A percentile compares a stretch with the other conserved stretches of the same genome.
Conservation (phyloP, 1,140 invertebrate genomes). For the Caenorhabditis remanei region DNA sequence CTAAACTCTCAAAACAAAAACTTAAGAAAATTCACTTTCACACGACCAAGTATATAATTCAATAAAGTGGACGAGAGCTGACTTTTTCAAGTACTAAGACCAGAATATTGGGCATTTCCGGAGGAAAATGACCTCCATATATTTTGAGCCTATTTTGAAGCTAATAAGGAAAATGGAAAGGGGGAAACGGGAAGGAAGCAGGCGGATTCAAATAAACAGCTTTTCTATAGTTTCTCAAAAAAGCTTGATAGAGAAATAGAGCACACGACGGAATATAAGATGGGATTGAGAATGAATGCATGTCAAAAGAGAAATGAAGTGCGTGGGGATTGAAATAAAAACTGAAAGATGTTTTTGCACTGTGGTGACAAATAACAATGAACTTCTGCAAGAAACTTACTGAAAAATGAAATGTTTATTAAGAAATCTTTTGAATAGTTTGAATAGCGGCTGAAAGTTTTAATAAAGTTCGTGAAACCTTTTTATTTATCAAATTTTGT, state of each 20-base stretch:
- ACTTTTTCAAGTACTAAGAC: slow-evolving; percentile 50
- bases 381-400: too few species aligned
- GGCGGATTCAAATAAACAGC: slow-evolving; percentile 19
- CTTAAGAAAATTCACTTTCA: not conserved
- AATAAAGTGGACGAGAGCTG: slow-evolving; percentile 33
- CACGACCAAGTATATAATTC: slow-evolving; percentile 51
- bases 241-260: slow-evolving; percentile 28
- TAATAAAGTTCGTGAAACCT: too few species aligned
- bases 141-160: slow-evolving; percentile 12
- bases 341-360: too few species aligned
- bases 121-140: slow-evolving; percentile 26
- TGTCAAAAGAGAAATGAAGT: not conserved
- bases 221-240: slow-evolving; percentile 15
- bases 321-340: too few species aligned
- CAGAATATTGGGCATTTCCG: slow-evolving; percentile 51
- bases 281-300: not conserved
- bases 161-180: slow-evolving; percentile 39
- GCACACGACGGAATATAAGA: not conserved
- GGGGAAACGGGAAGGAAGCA: slow-evolving; percentile 11
- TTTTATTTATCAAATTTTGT: too few species aligned
- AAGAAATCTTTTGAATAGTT: too few species aligned
- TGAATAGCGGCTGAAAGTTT: too few species aligned
- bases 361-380: too few species aligned
- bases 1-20: not conserved
- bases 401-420: too few species aligned